Evolutionary conservation across 2,113 vertebrate genomes (phyloP).

Genomic region (Lampris megalopsis): DNA sequence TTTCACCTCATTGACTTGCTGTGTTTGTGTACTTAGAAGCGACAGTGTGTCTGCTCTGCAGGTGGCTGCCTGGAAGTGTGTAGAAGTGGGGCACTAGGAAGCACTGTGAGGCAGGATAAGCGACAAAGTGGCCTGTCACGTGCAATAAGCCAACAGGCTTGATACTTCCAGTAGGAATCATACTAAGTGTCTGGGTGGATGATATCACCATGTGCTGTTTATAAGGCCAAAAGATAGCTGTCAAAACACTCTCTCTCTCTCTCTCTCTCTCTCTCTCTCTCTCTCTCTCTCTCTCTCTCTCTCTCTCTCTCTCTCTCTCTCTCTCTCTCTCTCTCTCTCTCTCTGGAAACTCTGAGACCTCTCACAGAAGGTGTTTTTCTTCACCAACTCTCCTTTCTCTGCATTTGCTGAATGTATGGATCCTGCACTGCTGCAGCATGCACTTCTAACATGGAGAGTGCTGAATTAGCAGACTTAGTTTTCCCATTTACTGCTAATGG

Average conservation of each 20-base stretch:
- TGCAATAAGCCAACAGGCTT: background rate
- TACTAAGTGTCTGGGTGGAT: slow-evolving; percentile 29
- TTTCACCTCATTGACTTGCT: slow-evolving; percentile 58
- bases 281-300: no score
- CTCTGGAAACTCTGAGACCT: slow-evolving; percentile 22
- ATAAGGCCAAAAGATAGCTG: slow-evolving; percentile 22
- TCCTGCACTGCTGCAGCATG: background rate
- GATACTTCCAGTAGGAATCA: slow-evolving; percentile 32
- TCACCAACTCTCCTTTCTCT: background rate
- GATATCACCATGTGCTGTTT: slow-evolving; percentile 37
- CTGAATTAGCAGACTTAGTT: slow-evolving; percentile 51
- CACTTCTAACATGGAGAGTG: slow-evolving; percentile 18
- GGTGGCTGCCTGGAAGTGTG: slow-evolving; percentile 45
- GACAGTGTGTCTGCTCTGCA: slow-evolving; percentile 41
- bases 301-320: no score
- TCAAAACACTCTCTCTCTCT: slow-evolving; percentile 25
- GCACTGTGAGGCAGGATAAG: slow-evolving; percentile 21
- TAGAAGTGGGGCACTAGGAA: slow-evolving; percentile 5
- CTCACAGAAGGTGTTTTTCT: slow-evolving; percentile 3
- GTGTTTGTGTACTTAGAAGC: slow-evolving; percentile 32
- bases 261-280: no score
- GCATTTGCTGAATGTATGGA: background rate
- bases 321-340: background rate
- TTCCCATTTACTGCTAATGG: slow-evolving; percentile 59
- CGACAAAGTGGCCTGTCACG: background rate